phyloP scores from a whole-genome alignment of 2,888 invertebrate genomes.

The Diaperis boleti region DNA sequence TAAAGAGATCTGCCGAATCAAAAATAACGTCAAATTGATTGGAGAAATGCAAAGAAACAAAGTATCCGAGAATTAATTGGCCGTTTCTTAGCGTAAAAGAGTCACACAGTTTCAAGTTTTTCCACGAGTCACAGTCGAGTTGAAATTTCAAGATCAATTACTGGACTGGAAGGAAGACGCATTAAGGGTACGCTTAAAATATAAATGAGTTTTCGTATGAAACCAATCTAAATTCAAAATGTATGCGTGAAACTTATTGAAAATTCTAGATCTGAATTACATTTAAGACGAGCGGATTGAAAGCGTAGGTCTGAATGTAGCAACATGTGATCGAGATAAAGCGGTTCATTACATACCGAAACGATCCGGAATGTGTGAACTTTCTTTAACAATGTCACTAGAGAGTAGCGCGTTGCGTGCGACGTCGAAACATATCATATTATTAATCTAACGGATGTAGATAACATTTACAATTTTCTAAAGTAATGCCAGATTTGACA shows the following conservation, averaged over 20 bases:
- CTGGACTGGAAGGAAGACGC: conserved; percentile 33
- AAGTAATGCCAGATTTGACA: neutral
- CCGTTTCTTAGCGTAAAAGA: conserved; percentile 15
- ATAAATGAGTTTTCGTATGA: conserved; percentile 46
- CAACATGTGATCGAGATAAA: conserved; percentile 58
- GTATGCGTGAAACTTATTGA: conserved; percentile 53
- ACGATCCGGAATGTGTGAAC: conserved; percentile 49
- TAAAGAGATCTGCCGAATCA: conserved; percentile 14
- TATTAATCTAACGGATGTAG: conserved; percentile 16
- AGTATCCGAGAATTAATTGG: conserved; percentile 27
- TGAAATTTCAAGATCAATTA: conserved; percentile 40
- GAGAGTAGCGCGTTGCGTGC: conserved; percentile 5
- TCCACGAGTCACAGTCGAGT: conserved; percentile 10
- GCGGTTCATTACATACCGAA: conserved; percentile 55
- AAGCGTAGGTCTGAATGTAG: conserved; percentile 50
- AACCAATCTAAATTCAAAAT: conserved; percentile 44
- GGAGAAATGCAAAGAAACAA: conserved; percentile 6
- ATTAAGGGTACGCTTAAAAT: conserved; percentile 45
- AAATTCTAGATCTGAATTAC: conserved; percentile 55
- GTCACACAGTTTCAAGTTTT: conserved; percentile 24
- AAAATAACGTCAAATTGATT: conserved; percentile 22
- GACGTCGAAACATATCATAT: neutral
- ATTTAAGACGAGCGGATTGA: conserved; percentile 50
- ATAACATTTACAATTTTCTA: conserved; percentile 7
- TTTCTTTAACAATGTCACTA: conserved; percentile 43